Conservation (phyloP, 1,140 invertebrate species). For the Ceratoteleas bidentatus region DNA sequence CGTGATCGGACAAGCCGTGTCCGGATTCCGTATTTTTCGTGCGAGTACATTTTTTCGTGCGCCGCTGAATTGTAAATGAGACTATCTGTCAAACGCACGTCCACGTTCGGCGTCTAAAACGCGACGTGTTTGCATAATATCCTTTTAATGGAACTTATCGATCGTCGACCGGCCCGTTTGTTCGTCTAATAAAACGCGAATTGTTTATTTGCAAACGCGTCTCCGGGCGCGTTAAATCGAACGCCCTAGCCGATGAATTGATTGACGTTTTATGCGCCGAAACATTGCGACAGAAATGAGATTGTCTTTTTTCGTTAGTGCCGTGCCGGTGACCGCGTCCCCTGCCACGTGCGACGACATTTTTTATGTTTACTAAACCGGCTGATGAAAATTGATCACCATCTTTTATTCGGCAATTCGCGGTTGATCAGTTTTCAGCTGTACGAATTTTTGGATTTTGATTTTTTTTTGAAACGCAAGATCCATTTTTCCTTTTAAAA, state of each 20-base stretch:
- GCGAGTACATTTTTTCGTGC: slow-evolving; percentile 27
- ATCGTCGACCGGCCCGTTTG: slow-evolving; percentile 28
- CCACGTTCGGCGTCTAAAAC: slow-evolving; percentile 31
- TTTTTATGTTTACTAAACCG: slow-evolving; percentile 28
- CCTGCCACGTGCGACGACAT: neutral
- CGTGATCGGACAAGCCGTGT: slow-evolving; percentile 22
- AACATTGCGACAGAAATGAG: slow-evolving; percentile 45
- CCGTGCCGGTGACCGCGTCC: slow-evolving; percentile 23
- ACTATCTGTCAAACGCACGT: slow-evolving; percentile 43
- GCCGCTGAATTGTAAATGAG: slow-evolving; percentile 46
- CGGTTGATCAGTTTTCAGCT: too few relatives aligned
- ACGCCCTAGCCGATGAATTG: slow-evolving; percentile 38
- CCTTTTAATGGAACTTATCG: slow-evolving; percentile 58
- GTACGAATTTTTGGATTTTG: too few relatives aligned
- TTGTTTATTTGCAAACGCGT: slow-evolving; percentile 55
- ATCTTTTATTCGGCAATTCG: neutral
- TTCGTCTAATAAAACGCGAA: slow-evolving; percentile 53
- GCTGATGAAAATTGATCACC: slow-evolving; percentile 13
- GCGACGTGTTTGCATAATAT: slow-evolving; percentile 44
- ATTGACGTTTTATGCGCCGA: slow-evolving; percentile 52
- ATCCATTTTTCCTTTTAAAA: too few relatives aligned
- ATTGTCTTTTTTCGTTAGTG: slow-evolving; percentile 57
- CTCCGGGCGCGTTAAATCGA: slow-evolving; percentile 41
- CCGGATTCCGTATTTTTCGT: slow-evolving; percentile 14
- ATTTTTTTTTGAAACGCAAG: too few relatives aligned